Percentiles rank a stretch among this genome's conserved stretches.
phyloP scores from a whole-genome alignment of 2,113 vertebrate species.

The Grus americana region DNA sequence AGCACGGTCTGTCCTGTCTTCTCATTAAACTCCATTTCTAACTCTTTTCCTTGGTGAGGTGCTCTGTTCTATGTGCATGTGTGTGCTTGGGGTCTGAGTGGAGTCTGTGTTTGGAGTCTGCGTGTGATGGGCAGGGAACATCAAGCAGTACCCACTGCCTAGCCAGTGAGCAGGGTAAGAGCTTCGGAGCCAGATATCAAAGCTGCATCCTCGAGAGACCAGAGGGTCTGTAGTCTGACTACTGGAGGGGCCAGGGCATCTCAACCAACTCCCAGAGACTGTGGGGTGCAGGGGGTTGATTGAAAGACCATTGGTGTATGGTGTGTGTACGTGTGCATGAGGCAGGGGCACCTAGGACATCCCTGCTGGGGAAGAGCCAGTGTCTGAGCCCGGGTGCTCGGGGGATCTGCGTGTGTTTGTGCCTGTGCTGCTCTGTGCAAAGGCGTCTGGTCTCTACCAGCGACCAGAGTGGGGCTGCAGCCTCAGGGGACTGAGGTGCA shows the following conservation, averaged over 20 bases:
- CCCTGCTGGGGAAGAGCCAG: background rate
- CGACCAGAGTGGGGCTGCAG: background rate
- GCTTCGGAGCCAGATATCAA: background rate
- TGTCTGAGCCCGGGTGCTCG: background rate
- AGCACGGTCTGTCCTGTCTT: background rate
- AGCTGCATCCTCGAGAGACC: background rate
- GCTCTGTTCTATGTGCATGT: background rate
- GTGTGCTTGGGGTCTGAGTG: background rate
- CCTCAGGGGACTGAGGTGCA: no score
- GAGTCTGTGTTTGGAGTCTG: background rate
- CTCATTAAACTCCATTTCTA: background rate
- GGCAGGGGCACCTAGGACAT: no score
- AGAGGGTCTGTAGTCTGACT: background rate
- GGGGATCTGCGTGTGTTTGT: fast-evolving
- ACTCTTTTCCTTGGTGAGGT: background rate
- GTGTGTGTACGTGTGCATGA: background rate
- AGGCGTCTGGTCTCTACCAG: background rate
- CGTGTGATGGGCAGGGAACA: background rate
- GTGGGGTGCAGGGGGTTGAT: background rate
- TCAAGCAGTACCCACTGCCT: background rate
- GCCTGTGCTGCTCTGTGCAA: background rate
- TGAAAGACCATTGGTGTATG: background rate
- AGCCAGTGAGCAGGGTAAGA: background rate
- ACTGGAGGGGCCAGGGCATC: background rate
- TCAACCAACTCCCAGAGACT: background rate